Base-by-base conservation (phyloP, 1,140 invertebrate genomes). In the Drosophila funebris region DNA sequence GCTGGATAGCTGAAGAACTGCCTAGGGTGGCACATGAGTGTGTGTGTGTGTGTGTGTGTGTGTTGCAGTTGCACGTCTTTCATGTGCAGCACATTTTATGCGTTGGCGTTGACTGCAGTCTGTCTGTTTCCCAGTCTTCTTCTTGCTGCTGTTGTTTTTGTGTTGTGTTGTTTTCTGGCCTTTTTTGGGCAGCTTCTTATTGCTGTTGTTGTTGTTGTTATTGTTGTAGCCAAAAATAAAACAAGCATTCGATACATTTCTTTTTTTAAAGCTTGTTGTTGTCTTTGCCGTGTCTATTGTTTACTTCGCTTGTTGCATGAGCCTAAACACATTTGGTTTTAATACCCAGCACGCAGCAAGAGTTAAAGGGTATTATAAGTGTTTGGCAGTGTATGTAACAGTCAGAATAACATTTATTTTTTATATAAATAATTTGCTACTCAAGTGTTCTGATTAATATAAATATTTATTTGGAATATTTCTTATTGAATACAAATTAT, bases 21-120 rank as follows among this genome's bases (percentile, higher is more conserved):
- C 56, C 67, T 18, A 14, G 31, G 44, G 14, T 4, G 14, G 62
- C 36, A n/a, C 66, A 41, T 58, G 1, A 37, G 13, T 56, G 39
- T 36, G 22, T 33, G 31, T n/a, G 31, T 11, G 31, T 33, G 31
- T 11, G 31, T n/a, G 31, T 33, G 31, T 24, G 33, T 48, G 9
- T 46, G 61, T 31, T 43, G 36, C 43, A 60, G 68, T 48, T 52
- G 57, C 46, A 58, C 37, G 31, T 56, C 50, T 72, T 68, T 46
- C 80, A 71, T 70, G 56, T 58, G 52, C 50, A 20, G 64, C 41
- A 54, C 62, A 54, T 57, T 70, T 71, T 24, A 61, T 64, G 81
- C 81, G 81, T 85, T 87, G 81, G 82, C 82, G 81, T 85, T 81
- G 82, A 77, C 77, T 77, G 80, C 79, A 76, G 77, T 70, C 60